Conservation (phyloP, 2,113 vertebrate genomes). For the Macheiramphus alcinus region DNA sequence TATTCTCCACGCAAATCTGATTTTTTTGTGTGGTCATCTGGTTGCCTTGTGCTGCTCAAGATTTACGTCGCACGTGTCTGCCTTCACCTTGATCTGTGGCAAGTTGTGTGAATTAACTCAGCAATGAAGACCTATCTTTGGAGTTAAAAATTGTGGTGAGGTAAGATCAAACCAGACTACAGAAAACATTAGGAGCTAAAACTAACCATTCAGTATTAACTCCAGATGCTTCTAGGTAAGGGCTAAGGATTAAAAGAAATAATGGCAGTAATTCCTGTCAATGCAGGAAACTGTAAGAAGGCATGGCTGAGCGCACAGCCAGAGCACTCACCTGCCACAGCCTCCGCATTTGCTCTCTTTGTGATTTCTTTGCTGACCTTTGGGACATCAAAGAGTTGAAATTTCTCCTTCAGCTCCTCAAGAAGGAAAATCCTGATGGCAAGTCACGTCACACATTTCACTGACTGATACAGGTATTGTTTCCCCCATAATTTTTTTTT, state of each 20-base stretch:
- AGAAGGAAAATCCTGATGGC: background rate
- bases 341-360: background rate
- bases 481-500: background rate
- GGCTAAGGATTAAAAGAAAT: background rate
- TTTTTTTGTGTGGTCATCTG: background rate
- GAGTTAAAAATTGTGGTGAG: background rate
- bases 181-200: background rate
- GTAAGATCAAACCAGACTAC: background rate
- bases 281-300: background rate
- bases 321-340: background rate
- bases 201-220: background rate
- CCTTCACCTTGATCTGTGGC: background rate
- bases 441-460: background rate
- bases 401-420: background rate
- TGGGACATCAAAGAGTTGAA: background rate
- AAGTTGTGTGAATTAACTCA: background rate
- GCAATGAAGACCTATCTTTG: background rate
- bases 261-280: background rate
- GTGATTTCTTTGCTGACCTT: background rate
- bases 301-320: background rate
- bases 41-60: background rate
- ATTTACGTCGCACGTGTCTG: background rate
- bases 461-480: background rate
- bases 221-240: background rate
- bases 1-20: background rate